Conservation (phyloP, 2,113 vertebrate genomes). For the Toxotes chatareus region DNA sequence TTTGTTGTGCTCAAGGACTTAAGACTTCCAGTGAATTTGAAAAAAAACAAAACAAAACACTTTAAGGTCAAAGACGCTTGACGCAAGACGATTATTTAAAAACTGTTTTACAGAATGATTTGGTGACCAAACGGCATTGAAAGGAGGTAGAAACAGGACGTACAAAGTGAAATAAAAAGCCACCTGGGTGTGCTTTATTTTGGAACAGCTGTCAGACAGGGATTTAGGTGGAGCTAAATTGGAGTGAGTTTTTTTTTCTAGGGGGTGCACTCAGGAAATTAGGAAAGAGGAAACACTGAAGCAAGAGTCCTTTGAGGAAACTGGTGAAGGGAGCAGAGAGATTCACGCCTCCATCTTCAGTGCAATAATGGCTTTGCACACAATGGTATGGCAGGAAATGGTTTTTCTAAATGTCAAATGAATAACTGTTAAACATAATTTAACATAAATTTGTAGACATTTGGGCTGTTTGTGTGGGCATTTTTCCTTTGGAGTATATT, state of each 20-base stretch:
- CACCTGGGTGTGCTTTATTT: conserved; percentile 43
- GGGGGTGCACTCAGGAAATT: conserved; percentile 55
- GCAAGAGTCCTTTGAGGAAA: conserved; percentile 36
- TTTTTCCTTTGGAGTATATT: not conserved
- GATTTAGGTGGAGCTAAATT: conserved; percentile 66
- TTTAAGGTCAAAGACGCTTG: conserved; percentile 21
- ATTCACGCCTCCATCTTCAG: conserved; percentile 28
- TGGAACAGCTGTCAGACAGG: conserved; percentile 58
- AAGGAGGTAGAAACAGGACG: conserved; percentile 16
- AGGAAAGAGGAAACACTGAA: conserved; percentile 40
- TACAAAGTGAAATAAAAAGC: conserved; percentile 43
- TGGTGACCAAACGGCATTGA: not conserved
- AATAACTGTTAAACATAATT: conserved; percentile 35
- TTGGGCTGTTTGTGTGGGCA: not conserved
- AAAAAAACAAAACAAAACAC: not conserved
- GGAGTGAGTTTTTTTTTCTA: conserved; percentile 43
- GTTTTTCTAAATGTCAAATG: conserved; percentile 38
- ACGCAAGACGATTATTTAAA: not conserved
- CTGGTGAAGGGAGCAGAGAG: not conserved
- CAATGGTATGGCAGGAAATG: not conserved
- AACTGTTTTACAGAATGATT: conserved; percentile 20
- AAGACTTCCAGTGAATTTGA: conserved; percentile 27
- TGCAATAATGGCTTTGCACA: conserved; percentile 21
- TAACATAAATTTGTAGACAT: conserved; percentile 31
- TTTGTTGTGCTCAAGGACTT: conserved; percentile 45